Evolutionary conservation across 2,888 invertebrate genomes (phyloP), one percentile per base, ranked within the genome.

Genomic region (Oeneis ivallda): DNA sequence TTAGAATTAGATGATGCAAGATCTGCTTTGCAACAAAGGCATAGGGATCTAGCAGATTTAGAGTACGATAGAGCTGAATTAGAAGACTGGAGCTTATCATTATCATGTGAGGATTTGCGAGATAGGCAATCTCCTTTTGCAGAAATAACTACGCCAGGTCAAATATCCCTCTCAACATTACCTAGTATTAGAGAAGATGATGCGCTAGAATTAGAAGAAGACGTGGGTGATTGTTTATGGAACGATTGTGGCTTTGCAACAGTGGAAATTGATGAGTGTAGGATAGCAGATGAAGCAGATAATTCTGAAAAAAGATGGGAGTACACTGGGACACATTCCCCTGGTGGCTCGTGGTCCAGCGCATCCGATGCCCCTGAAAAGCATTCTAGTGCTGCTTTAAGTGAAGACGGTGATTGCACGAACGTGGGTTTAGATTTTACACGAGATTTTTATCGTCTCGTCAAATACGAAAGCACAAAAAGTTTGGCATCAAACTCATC

Each of bases 381-480:
- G 79, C 88, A 95, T 74, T 95, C 95, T 0, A 95, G 95, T 54
- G 93, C 94, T 5, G 95, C 95, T 4, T 81, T 95, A 63, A 95
- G 95, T 71, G 94, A 94, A 81, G 95, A 95, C 76, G 95, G 95
- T 70, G 94, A 95, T 76, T 92, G 94, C 69, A 93, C 95, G 0
- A 93, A 93, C 49, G 92, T 95, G 19, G 95, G 95, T 19, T 93
- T 95, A 13, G 95, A 96, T 81, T 96, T 96, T 76, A 96, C 96
- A 6, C 90, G 96, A 71, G 96, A 96, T 84, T 96, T 96, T 83
- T 96, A 96, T 81, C 93, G 95, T 41, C 93, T 96, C 70, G 96
- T 96, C 56, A 96, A 96, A 85, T 96, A 96, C 79, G 96, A 96
- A 81, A 96, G 96, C 84, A 95, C 95, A 69, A 95, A 95, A 82